Percentiles rank a stretch among this genome's conserved stretches.
Evolutionary conservation across 2,797 vertebrate genomes (phyloP).

Genomic region (Acipenser ruthenus): DNA sequence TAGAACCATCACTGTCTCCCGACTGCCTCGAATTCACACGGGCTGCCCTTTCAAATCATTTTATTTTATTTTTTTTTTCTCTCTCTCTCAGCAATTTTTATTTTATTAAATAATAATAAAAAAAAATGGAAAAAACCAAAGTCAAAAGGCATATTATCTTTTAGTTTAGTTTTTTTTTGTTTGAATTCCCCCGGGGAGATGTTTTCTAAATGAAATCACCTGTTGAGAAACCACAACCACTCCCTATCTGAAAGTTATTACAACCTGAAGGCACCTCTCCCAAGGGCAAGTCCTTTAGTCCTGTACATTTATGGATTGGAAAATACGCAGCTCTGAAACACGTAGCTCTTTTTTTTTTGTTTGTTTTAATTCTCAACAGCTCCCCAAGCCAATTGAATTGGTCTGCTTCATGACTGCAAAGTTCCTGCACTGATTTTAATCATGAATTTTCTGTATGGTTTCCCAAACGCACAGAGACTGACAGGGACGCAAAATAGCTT

Average conservation of each 20-base stretch:
- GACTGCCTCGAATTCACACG: too few relatives aligned
- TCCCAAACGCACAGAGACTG: slow-evolving; percentile 25
- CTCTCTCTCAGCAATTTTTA: too few relatives aligned
- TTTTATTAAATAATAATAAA: too few relatives aligned
- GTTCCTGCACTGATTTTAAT: slow-evolving; percentile 31
- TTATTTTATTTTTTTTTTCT: too few relatives aligned
- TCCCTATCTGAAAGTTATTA: slow-evolving; percentile 42
- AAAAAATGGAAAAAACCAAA: too few relatives aligned
- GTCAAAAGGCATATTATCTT: too few relatives aligned
- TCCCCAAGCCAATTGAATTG: slow-evolving; percentile 31
- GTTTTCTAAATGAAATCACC: neutral
- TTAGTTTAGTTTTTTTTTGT: too few relatives aligned
- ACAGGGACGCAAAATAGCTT: slow-evolving; percentile 26
- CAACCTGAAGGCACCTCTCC: slow-evolving; percentile 31
- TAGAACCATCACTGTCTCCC: too few relatives aligned
- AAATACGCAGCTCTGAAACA: slow-evolving; percentile 31
- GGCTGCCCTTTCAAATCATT: too few relatives aligned
- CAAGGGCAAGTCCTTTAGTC: slow-evolving; percentile 24
- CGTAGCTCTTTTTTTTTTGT: slow-evolving; percentile 12
- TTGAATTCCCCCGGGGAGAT: too few relatives aligned
- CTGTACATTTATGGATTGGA: slow-evolving; percentile 27
- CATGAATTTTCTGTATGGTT: slow-evolving; percentile 33
- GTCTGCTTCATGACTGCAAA: slow-evolving; percentile 33
- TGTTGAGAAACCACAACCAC: slow-evolving; percentile 35
- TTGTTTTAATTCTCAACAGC: slow-evolving; percentile 34